These are phyloP conservation scores for Sinotaia quadrata DNA, from an alignment of 2,888 invertebrate species.

Conservation along the genomic window DNA sequence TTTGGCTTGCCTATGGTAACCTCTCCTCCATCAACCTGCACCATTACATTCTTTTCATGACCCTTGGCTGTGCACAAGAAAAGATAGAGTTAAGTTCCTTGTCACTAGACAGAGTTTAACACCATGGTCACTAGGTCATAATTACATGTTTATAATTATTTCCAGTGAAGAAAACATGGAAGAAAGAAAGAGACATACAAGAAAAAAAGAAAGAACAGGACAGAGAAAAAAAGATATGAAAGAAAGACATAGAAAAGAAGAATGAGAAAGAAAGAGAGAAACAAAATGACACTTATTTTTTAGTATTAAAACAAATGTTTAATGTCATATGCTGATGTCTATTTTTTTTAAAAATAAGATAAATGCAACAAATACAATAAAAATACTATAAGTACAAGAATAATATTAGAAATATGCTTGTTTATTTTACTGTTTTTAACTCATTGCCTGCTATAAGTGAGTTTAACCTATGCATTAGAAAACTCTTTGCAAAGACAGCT, in stretches of 20 bases:
- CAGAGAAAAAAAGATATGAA: neutral
- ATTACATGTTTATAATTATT: neutral
- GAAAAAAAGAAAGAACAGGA: neutral
- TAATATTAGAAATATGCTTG: too few relatives aligned
- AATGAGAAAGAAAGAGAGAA: neutral
- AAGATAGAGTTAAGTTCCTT: neutral
- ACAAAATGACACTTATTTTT: too few relatives aligned
- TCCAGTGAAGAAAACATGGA: neutral
- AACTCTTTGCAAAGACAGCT: too few relatives aligned
- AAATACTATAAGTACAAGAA: too few relatives aligned
- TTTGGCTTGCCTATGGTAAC: constrained; percentile 65
- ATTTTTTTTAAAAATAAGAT: too few relatives aligned
- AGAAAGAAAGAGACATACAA: neutral
- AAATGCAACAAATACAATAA: too few relatives aligned
- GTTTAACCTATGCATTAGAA: too few relatives aligned
- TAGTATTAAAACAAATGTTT: too few relatives aligned
- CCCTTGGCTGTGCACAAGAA: constrained; percentile 38
- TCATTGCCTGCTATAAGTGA: too few relatives aligned
- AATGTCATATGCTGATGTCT: too few relatives aligned
- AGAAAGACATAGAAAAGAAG: too few relatives aligned
- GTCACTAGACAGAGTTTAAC: neutral
- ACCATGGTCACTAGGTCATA: neutral
- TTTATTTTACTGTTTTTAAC: too few relatives aligned
- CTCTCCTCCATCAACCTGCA: constrained; percentile 47
- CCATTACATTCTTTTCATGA: constrained; percentile 53